Conservation (phyloP, 2,888 invertebrate species). For the Euproctis similis region DNA sequence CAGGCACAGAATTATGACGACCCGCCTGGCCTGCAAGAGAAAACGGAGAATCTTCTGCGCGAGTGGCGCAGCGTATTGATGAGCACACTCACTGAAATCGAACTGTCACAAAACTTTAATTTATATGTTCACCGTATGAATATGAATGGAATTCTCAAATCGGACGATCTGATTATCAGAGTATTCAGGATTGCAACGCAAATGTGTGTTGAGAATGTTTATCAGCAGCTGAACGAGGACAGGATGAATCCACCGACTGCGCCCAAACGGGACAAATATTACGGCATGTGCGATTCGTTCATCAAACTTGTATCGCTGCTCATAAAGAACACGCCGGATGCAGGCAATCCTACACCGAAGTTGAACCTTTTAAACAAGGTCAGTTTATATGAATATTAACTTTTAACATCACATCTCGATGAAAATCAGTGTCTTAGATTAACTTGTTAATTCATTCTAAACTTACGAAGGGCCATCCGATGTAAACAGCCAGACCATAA, state of each 20-base stretch:
- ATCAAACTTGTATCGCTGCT: constrained; percentile 94
- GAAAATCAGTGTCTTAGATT: no score
- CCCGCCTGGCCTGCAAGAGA: constrained; percentile 94
- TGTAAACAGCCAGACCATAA: no score
- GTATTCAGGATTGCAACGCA: constrained; percentile 98
- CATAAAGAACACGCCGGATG: constrained; percentile 95
- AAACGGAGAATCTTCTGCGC: constrained; percentile 93
- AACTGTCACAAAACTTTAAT: constrained; percentile 93
- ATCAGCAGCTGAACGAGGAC: constrained; percentile 86
- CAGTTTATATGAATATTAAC: no score
- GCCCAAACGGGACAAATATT: constrained; percentile 88
- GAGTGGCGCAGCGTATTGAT: constrained; percentile 97
- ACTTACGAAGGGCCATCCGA: no score
- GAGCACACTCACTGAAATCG: constrained; percentile 85
- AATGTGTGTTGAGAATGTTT: constrained; percentile 96
- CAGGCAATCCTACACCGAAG: constrained; percentile 94
- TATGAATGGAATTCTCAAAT: constrained; percentile 90
- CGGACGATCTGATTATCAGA: constrained; percentile 96
- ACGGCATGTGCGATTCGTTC: constrained; percentile 96
- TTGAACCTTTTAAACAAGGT: constrained; percentile 97
- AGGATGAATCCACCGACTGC: constrained; percentile 79
- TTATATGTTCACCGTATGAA: constrained; percentile 98
- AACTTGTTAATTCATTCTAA: no score
- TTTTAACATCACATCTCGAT: no score
- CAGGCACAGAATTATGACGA: constrained; percentile 88